A percentile compares a stretch with the other conserved stretches of the same genome.
Conservation (phyloP, 2,888 invertebrate genomes). For the Muschampia plurimacula region DNA sequence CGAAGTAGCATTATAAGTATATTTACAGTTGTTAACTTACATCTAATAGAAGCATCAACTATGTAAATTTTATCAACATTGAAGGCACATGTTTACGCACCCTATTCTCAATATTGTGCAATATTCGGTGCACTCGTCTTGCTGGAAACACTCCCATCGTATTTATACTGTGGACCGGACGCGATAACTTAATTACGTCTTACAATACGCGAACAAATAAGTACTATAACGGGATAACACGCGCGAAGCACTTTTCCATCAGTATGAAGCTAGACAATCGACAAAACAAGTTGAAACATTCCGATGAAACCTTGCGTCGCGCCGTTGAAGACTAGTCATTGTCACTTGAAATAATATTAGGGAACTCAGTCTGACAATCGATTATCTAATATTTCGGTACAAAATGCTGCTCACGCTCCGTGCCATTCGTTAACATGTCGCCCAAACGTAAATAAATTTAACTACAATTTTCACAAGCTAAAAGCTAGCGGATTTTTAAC, state of each 20-base stretch:
- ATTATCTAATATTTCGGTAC: conserved; percentile 44
- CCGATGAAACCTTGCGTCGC: conserved; percentile 49
- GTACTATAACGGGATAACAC: conserved; percentile 48
- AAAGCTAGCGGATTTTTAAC: conserved; percentile 9
- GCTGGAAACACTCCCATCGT: conserved; percentile 38
- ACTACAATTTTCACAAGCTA: conserved; percentile 12
- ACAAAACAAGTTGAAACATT: conserved; percentile 17
- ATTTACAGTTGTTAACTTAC: conserved; percentile 81
- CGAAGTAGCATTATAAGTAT: conserved; percentile 74
- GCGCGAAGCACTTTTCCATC: conserved; percentile 30
- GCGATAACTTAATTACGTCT: conserved; percentile 66
- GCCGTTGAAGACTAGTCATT: conserved; percentile 56
- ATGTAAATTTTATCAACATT: conserved; percentile 83
- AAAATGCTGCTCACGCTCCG: conserved; percentile 21
- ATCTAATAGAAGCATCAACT: conserved; percentile 83
- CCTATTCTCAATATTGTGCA: conserved; percentile 74
- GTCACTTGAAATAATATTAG: conserved; percentile 49
- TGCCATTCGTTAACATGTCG: not conserved
- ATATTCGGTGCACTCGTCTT: conserved; percentile 66
- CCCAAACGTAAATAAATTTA: not conserved
- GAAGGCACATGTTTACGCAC: conserved; percentile 86
- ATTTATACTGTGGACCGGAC: conserved; percentile 64
- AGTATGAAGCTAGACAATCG: not conserved
- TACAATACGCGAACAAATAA: conserved; percentile 56
- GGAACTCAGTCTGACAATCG: conserved; percentile 65